A percentile compares a stretch with the other conserved stretches of the same genome.
Conservation (phyloP, 2,888 invertebrate species). For the Hololepta plana region DNA sequence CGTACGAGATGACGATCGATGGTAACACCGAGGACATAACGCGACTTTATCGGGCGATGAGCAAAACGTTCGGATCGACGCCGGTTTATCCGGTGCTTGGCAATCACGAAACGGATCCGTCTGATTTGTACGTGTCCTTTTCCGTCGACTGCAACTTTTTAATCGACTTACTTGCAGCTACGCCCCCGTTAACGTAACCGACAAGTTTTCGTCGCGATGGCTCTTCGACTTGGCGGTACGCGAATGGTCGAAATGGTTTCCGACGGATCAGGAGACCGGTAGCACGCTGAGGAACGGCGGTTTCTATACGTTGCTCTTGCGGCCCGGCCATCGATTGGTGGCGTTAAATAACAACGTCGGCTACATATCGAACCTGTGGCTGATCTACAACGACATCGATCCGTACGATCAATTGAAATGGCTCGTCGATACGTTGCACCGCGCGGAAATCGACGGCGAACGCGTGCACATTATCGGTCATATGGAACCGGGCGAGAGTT, state of each 20-base stretch:
- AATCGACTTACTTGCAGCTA: too few relatives aligned
- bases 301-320: constrained; percentile 48
- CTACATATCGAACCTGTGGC: constrained; percentile 45
- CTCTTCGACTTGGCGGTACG: constrained; percentile 49
- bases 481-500: too few relatives aligned
- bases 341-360: constrained; percentile 64
- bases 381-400: constrained; percentile 37
- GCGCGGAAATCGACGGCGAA: constrained; percentile 56
- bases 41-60: constrained; percentile 28
- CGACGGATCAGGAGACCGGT: constrained; percentile 37
- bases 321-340: constrained; percentile 48
- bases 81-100: constrained; percentile 43
- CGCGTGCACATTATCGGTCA: constrained; percentile 27
- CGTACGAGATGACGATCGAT: constrained; percentile 61
- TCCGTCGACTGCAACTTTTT: too few relatives aligned
- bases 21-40: constrained; percentile 40
- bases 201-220: constrained; percentile 38
- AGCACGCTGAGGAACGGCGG: constrained; percentile 44
- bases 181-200: constrained; percentile 14
- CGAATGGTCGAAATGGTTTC: constrained; percentile 47
- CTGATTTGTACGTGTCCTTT: constrained; percentile 11
- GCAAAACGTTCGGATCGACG: constrained; percentile 28
- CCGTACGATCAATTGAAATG: constrained; percentile 63
- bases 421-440: constrained; percentile 52
- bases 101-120: constrained; percentile 44